These are phyloP conservation scores for Thamnaconus septentrionalis DNA, from an alignment of 2,113 vertebrate genomes.

Conservation along the genomic window DNA sequence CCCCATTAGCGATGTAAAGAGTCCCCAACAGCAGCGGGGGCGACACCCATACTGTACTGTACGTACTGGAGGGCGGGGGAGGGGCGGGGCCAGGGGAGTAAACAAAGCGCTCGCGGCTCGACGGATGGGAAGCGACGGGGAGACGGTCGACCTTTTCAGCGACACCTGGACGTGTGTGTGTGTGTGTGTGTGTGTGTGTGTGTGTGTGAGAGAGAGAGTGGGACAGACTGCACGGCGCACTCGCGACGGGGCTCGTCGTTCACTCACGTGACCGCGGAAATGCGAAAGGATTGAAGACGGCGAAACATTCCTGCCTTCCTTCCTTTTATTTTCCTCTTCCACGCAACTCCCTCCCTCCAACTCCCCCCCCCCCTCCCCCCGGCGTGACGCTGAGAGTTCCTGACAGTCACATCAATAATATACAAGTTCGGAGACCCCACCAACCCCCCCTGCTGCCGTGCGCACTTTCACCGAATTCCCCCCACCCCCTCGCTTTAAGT, in stretches of 20 bases:
- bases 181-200: slow-evolving; percentile 20
- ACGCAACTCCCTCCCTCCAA: slow-evolving; percentile 3
- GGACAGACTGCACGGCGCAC: neutral
- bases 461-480: slow-evolving; percentile 21
- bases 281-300: neutral
- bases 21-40: slow-evolving; percentile 1
- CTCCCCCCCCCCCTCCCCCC: slow-evolving; percentile 28
- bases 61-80: slow-evolving; percentile 15
- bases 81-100: slow-evolving; percentile 22
- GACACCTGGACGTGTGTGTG: slow-evolving; percentile 32
- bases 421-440: slow-evolving; percentile 53
- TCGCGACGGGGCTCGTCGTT: neutral
- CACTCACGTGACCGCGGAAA: neutral
- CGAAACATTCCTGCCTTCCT: neutral
- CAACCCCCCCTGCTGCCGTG: slow-evolving; percentile 18
- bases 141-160: slow-evolving; percentile 52
- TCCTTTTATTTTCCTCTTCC: slow-evolving; percentile 4
- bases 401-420: slow-evolving; percentile 80
- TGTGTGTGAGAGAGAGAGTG: slow-evolving; percentile 14
- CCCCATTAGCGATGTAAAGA: slow-evolving; percentile 32
- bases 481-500: slow-evolving; percentile 16
- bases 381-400: slow-evolving; percentile 66
- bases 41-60: slow-evolving; percentile 15
- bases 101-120: slow-evolving; percentile 33
- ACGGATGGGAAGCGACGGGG: slow-evolving; percentile 42